Conservation (phyloP, 2,888 invertebrate species). For the Fissipunctia ypsillon region DNA sequence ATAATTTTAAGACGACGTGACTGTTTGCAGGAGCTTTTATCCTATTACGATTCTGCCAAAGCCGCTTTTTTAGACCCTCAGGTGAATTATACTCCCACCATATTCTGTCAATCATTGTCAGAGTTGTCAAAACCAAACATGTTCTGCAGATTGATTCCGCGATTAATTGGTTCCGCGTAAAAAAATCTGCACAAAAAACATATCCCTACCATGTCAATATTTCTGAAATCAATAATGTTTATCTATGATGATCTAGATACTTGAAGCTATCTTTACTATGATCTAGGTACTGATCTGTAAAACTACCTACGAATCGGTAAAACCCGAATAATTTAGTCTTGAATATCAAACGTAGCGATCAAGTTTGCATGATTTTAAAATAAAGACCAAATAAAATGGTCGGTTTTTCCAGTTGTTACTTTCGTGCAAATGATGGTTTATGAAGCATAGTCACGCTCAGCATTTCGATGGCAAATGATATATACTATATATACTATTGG, state of each 20-base stretch:
- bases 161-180: no score
- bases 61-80: no score
- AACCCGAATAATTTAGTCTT: background rate
- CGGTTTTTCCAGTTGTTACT: conserved; percentile 20
- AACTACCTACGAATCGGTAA: background rate
- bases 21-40: no score
- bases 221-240: conserved; percentile 3
- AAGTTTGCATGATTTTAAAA: conserved; percentile 32
- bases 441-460: conserved; percentile 54
- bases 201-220: background rate
- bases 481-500: no score
- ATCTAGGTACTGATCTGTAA: conserved; percentile 5
- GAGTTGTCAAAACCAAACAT: background rate
- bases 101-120: no score
- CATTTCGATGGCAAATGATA: conserved; percentile 27
- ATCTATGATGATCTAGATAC: background rate
- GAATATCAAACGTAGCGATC: conserved; percentile 12
- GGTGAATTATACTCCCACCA: no score
- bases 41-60: no score
- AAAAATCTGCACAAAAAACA: background rate
- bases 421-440: conserved; percentile 53
- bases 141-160: background rate
- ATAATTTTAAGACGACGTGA: no score
- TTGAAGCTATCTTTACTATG: background rate
- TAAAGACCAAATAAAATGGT: conserved; percentile 25